Base-by-base conservation (phyloP, 2,888 invertebrate species). In the Morinoia aosen region DNA sequence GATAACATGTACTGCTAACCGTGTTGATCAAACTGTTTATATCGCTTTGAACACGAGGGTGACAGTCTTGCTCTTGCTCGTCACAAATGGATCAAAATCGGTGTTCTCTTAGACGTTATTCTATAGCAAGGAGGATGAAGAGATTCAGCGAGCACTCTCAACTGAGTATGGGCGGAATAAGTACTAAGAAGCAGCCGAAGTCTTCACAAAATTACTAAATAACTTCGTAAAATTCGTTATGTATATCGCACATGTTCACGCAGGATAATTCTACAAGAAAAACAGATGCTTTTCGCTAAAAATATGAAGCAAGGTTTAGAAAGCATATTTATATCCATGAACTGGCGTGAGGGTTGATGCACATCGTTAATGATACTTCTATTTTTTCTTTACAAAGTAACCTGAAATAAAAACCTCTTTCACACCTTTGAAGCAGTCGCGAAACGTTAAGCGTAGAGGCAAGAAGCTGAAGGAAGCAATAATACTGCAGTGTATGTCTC, bases 401-500 rank as follows among this genome's bases (percentile, higher is more conserved):
- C 76, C 33, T 76, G 76, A 76, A 76, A 33, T 25, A 3, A 76
- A 33, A 7, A 76, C 8, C 25, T 10, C 25, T 25, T 10, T 76
- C 76, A 76, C 33, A 14, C 7, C 33, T 76, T 76, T 61, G 61
- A 76, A 76, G 8, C 25, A 25, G 33, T 25, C 25, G 76, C 76
- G 19, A 33, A 33, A 76, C 76, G 16, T 76, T 10, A 76, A 76
- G 33, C 25, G 33, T 33, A 10, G 61, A 33, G 25, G 76, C 76
- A 33, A 14, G 76, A 25, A 76, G 90, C 93, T 25, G 93, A 93
- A 93, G 93, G 93, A 48, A 25, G 93, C 93, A 93, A 93, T 93
- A 57, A 93, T 57, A 93, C 33, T 57, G 93, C 93, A 57, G 93
- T 93, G 93, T 57, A n/a, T 56, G 93, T 93, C 57, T 93, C 93